phyloP scores from a whole-genome alignment of 2,797 vertebrate genomes.

The Paratrypauchen microcephalus region DNA sequence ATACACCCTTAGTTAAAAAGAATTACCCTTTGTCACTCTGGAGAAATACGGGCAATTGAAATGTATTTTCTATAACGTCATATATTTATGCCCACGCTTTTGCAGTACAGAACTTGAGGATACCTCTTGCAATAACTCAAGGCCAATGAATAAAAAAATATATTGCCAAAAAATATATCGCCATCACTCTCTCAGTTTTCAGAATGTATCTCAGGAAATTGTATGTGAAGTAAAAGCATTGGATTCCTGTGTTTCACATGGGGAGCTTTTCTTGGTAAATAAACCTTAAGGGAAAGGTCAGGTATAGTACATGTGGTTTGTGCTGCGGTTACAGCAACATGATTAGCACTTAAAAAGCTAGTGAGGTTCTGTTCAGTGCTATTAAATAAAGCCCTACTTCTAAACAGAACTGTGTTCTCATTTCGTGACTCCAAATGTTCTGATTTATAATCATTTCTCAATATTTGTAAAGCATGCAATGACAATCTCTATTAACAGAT shows the following conservation, averaged over 20 bases:
- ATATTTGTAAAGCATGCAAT: not conserved
- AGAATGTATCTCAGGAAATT: not conserved
- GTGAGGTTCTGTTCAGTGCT: not conserved
- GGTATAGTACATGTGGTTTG: not conserved
- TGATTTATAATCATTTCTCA: not conserved
- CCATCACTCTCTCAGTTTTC: not conserved
- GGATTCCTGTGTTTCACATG: not conserved
- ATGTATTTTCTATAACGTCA: too few species aligned
- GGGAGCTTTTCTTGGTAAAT: not conserved
- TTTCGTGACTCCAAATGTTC: not conserved
- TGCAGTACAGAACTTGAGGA: too few species aligned
- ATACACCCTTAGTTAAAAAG: not conserved
- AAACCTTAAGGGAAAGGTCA: constrained; percentile 8
- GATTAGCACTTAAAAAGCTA: not conserved
- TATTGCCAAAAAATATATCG: not conserved
- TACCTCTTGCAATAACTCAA: too few species aligned
- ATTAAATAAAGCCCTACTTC: not conserved
- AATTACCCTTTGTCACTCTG: too few species aligned
- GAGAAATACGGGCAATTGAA: too few species aligned
- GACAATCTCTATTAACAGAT: constrained; percentile 19
- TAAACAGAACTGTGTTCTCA: not conserved
- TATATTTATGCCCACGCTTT: too few species aligned
- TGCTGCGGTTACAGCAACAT: not conserved
- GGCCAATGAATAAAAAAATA: not conserved
- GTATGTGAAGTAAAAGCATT: not conserved